A percentile compares a stretch with the other conserved stretches of the same genome.
phyloP scores from a whole-genome alignment of 2,113 vertebrate species.

The Triplophysa rosa region DNA sequence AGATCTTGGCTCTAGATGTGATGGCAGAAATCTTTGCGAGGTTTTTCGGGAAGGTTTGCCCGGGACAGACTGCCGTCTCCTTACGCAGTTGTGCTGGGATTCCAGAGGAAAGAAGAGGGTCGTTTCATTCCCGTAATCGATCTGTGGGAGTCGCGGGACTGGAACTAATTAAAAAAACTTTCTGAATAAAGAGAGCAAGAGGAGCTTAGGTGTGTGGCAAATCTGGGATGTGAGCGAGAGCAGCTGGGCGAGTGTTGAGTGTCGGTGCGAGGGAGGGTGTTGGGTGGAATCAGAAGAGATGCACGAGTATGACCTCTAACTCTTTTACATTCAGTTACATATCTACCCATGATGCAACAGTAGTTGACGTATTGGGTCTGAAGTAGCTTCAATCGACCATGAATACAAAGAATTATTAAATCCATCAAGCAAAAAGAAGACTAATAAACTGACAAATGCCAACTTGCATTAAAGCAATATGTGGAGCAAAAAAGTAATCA shows the following conservation, averaged over 20 bases:
- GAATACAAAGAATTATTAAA: background rate
- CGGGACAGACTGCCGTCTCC: constrained; percentile 4
- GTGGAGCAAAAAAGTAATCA: too few relatives aligned
- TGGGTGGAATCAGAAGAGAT: constrained; percentile 60
- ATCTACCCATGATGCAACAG: background rate
- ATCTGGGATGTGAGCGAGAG: constrained; percentile 60
- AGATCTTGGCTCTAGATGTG: constrained; percentile 9
- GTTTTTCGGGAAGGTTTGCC: constrained; percentile 30
- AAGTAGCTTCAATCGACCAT: background rate
- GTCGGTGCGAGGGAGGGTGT: constrained; percentile 44
- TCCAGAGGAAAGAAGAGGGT: constrained; percentile 52
- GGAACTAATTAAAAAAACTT: constrained; percentile 70
- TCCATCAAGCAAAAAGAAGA: too few relatives aligned
- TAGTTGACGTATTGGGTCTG: background rate
- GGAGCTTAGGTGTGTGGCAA: constrained; percentile 60
- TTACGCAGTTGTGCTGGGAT: constrained; percentile 42
- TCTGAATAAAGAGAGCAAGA: constrained; percentile 53
- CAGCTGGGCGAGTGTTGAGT: constrained; percentile 70
- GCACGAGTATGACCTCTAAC: background rate
- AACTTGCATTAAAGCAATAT: too few relatives aligned
- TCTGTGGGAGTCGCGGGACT: constrained; percentile 65
- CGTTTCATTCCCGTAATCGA: constrained; percentile 63
- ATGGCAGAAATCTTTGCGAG: constrained; percentile 29
- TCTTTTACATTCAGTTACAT: background rate
- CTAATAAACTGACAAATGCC: too few relatives aligned